A percentile compares a stretch with the other conserved stretches of the same genome.
Evolutionary conservation across 2,888 invertebrate species (phyloP).

Genomic region (Stenurella melanura): DNA sequence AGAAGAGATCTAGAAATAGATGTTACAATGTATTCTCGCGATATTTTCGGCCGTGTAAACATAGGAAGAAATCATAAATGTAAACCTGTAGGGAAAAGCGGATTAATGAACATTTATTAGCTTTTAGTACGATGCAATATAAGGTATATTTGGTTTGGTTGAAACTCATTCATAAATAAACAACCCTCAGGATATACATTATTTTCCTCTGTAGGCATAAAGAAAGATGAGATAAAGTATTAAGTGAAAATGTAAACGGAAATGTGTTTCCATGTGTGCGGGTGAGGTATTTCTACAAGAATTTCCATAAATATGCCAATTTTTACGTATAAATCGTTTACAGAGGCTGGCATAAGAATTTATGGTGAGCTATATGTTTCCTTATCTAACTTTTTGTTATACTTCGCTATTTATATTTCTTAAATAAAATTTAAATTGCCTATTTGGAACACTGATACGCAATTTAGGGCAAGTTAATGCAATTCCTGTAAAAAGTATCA

Average conservation of each 20-base stretch:
- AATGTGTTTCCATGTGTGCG: conserved; percentile 20
- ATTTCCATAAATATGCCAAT: conserved; percentile 34
- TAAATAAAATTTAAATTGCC: conserved; percentile 29
- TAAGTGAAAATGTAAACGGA: conserved; percentile 33
- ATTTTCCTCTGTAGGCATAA: conserved; percentile 15
- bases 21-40: too few relatives aligned
- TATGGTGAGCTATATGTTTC: conserved; percentile 12
- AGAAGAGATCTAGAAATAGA: too few relatives aligned
- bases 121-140: background rate
- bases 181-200: background rate
- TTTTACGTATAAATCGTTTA: conserved; percentile 31
- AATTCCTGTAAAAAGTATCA: conserved; percentile 5
- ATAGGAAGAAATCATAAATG: too few relatives aligned
- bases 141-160: conserved; percentile 7
- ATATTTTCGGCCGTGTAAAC: too few relatives aligned
- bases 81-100: too few relatives aligned
- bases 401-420: conserved; percentile 17
- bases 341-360: conserved; percentile 20
- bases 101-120: conserved; percentile 2
- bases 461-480: conserved; percentile 10
- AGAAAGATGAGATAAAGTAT: conserved; percentile 27
- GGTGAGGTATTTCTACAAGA: conserved; percentile 22
- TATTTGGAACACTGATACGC: conserved; percentile 11
- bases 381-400: conserved; percentile 11
- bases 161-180: conserved; percentile 20